A percentile compares a stretch with the other conserved stretches of the same genome.
phyloP scores from a whole-genome alignment of 2,888 invertebrate genomes.

The Cecidostiba fungosa region DNA sequence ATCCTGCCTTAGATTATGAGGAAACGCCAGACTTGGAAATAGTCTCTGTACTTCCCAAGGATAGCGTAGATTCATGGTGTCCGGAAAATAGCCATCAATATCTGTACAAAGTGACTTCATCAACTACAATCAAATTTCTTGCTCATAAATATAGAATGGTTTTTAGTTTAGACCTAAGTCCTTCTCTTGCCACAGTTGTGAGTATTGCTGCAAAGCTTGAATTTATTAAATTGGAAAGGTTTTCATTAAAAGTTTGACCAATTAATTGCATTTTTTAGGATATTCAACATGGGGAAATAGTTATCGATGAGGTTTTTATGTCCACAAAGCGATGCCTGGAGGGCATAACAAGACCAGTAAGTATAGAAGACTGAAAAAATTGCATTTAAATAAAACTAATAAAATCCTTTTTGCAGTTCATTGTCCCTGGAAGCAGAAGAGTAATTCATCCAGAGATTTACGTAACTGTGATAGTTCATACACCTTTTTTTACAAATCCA shows the following conservation, averaged over 20 bases:
- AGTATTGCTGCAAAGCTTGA: slow-evolving; percentile 69
- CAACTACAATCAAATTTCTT: slow-evolving; percentile 85
- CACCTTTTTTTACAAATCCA: slow-evolving; percentile 87
- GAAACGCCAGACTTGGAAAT: slow-evolving; percentile 83
- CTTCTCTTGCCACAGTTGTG: slow-evolving; percentile 87
- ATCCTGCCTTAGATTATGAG: slow-evolving; percentile 74
- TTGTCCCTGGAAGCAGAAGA: slow-evolving; percentile 84
- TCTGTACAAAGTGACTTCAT: slow-evolving; percentile 82
- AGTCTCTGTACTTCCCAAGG: slow-evolving; percentile 84
- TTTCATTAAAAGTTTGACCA: neutral
- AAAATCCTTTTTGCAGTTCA: slow-evolving; percentile 81
- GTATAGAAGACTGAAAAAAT: slow-evolving; percentile 64
- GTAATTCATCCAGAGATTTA: slow-evolving; percentile 86
- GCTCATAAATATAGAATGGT: slow-evolving; percentile 87
- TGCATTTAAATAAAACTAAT: slow-evolving; percentile 10
- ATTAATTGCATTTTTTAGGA: slow-evolving; percentile 78
- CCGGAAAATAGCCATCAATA: slow-evolving; percentile 79
- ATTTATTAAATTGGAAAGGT: neutral
- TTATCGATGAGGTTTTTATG: slow-evolving; percentile 84
- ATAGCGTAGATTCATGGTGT: slow-evolving; percentile 80
- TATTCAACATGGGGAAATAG: slow-evolving; percentile 83
- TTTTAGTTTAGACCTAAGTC: slow-evolving; percentile 89
- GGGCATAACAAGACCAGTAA: slow-evolving; percentile 83
- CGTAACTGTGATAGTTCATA: slow-evolving; percentile 89
- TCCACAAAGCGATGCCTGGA: slow-evolving; percentile 83